Evolutionary conservation across 1,140 invertebrate species (phyloP), one percentile per base, ranked within the genome.

Genomic region (Oedothorax gibbosus): DNA sequence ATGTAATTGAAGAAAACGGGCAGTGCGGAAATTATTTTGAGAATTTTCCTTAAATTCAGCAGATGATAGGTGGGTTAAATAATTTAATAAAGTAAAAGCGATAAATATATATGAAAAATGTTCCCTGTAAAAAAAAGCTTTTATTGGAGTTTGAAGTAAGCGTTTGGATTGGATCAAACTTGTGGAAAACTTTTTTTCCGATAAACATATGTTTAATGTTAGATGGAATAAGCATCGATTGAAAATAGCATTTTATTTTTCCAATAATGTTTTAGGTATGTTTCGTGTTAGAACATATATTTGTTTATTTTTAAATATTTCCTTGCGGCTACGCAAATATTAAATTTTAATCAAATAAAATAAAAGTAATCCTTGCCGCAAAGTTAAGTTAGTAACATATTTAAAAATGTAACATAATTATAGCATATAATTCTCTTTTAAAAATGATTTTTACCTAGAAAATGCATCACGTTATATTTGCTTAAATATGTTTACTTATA

Each of bases 1-100:
- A 18, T 50, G 68, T 79, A 79, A 79, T 79, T 79, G 77, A 79
- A 68, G 77, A 79, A 68, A 79, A 35, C 35, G 35, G 64, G 77
- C 77, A 35, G 75, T 62, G 75, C 60, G 20, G 35, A n/a, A 77
- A 60, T 60, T 64, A 77, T 62, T 57, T 11, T 35, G 64, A 51
- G 64, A 62, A 79, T 66, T 56, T 68, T 18, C 64, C 64, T 18
- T 12, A 35, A 62, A 49, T 77, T 35, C 21, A 77, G 62, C 64
- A 54, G 49, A 21, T 10, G 51, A 79, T 51, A 56, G 72, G 18
- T 66, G 18, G 7, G 20, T 2, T 21, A 57, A 75, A 60, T 60
- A 75, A 75, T 75, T 12, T 11, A 56, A 57, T 75, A 21, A 57
- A 56, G 56, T 11, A 66, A n/a, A 66, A 66, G 21, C 35, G 35